Evolutionary conservation across 2,797 vertebrate species (phyloP).

Genomic region (Neomorphus geoffroyi): DNA sequence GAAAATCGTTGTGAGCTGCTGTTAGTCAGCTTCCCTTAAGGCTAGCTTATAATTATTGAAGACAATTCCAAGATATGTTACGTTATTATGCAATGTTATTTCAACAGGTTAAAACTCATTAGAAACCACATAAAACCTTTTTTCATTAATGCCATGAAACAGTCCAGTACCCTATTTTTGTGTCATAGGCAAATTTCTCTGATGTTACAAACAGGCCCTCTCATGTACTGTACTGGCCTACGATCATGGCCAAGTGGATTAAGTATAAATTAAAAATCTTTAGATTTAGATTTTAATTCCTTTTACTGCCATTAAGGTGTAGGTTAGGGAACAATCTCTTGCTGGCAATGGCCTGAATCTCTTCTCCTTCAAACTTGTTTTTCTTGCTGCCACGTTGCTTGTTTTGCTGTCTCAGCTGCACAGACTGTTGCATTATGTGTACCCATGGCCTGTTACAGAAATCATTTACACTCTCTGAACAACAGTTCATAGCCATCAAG

Average conservation of each 20-base stretch:
- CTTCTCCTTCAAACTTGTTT: neutral
- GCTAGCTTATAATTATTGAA: conserved; percentile 42
- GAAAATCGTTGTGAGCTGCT: neutral
- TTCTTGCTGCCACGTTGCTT: neutral
- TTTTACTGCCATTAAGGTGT: neutral
- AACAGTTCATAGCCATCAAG: neutral
- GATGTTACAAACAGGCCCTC: neutral
- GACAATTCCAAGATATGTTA: conserved; percentile 50
- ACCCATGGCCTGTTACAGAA: neutral
- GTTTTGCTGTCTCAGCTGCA: neutral
- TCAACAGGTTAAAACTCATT: conserved; percentile 65
- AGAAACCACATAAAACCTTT: conserved; percentile 52
- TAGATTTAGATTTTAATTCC: neutral
- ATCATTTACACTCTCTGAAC: neutral
- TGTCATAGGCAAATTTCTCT: conserved; percentile 29
- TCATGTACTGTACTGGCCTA: neutral
- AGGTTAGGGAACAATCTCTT: neutral
- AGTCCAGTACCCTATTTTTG: neutral
- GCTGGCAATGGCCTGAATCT: neutral
- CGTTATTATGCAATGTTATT: conserved; percentile 37
- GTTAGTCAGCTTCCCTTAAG: conserved; percentile 55
- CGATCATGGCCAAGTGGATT: neutral
- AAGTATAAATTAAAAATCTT: neutral
- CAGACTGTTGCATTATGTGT: neutral
- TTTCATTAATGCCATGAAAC: conserved; percentile 6